Evolutionary conservation across 92 coral and sea anemone species (phyloP).

Genomic region (Pocillopora grandis): DNA sequence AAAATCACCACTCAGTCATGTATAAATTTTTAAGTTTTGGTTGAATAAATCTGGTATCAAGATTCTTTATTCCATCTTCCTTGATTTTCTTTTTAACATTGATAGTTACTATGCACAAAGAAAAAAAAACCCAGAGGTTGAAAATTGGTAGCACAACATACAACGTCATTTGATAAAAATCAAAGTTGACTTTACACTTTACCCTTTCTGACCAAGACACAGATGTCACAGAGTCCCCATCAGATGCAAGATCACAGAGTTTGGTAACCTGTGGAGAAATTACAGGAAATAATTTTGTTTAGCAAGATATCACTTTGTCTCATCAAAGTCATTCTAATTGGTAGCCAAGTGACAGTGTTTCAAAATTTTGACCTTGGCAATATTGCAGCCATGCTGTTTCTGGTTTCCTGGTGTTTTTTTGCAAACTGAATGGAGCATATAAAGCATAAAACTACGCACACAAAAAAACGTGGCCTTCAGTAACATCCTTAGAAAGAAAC

Average conservation of each 20-base stretch:
- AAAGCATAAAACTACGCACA: no score
- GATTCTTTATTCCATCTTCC: no score
- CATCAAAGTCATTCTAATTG: background rate
- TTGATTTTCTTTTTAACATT: no score
- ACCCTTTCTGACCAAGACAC: constrained; percentile 99
- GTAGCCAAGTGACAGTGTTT: background rate
- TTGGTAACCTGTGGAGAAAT: constrained; percentile 75
- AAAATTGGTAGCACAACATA: background rate
- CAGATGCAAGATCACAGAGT: constrained; percentile 93
- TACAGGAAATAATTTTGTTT: background rate
- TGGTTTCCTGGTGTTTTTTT: no score
- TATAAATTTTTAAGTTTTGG: background rate
- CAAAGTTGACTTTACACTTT: background rate
- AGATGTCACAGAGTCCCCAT: constrained; percentile 97
- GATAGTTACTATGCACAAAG: background rate
- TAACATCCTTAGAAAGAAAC: no score
- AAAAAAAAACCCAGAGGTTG: background rate
- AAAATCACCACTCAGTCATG: background rate
- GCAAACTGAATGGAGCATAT: no score
- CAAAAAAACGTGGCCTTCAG: no score
- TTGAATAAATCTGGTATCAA: no score
- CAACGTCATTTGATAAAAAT: background rate
- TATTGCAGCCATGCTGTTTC: no score
- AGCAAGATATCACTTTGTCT: no score
- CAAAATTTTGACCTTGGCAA: no score